Percentiles rank a stretch among this genome's conserved stretches.
Evolutionary conservation across 1,140 invertebrate genomes (phyloP).

Genomic region (Geopemphigus sp.): DNA sequence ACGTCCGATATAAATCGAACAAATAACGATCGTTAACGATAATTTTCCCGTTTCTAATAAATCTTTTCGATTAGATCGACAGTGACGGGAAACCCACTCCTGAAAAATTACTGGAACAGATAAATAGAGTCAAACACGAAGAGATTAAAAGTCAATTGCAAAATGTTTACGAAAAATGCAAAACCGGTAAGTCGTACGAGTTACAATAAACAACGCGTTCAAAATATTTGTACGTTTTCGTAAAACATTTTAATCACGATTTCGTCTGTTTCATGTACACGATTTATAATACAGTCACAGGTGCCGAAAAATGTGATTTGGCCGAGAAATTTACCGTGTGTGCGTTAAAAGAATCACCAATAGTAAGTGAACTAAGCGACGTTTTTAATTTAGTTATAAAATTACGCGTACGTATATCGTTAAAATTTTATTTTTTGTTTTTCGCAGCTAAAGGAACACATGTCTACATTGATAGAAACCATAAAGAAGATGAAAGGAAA

Average conservation of each 20-base stretch:
- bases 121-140: neutral
- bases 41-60: too few species aligned
- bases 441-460: neutral
- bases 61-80: too few species aligned
- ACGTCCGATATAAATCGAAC: too few species aligned
- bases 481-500: neutral
- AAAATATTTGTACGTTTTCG: neutral
- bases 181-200: neutral
- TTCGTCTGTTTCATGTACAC: too few species aligned
- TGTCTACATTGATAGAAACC: neutral
- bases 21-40: too few species aligned
- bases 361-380: neutral
- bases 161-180: constrained; percentile 14
- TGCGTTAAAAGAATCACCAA: neutral
- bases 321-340: neutral
- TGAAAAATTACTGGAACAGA: neutral
- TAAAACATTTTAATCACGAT: too few species aligned
- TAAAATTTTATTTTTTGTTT: neutral
- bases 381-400: too few species aligned
- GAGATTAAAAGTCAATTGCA: neutral
- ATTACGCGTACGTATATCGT: too few species aligned
- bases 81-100: neutral
- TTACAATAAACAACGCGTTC: neutral
- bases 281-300: constrained; percentile 4
- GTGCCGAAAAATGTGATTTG: neutral